Base-by-base conservation (phyloP, 2,888 invertebrate species). In the Agonum fuliginosum region DNA sequence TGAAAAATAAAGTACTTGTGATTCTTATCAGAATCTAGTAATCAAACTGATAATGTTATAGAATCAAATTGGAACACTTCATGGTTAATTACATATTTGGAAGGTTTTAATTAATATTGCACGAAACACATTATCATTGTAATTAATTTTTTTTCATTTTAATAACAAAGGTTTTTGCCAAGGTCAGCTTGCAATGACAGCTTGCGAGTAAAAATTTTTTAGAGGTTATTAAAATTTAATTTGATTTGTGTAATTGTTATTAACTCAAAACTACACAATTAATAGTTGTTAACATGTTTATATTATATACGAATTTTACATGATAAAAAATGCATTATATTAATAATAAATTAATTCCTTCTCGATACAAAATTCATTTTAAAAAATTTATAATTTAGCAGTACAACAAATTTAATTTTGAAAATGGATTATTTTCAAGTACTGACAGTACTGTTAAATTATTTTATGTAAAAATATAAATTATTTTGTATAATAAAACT, bases 1-100 rank as follows among this genome's bases (percentile, higher is more conserved):
- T 34, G 34, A 37, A 62, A 74, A 65, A 74, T 65, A 74, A 65
- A 62, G 30, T 20, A 74, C 74, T 74, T 65, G 10, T 71, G 48
- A 62, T 65, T 62, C 34, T 74, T 74, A 74, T 74, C 74, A 0
- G 17, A 30, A 6, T 12, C n/a, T 10, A 10, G n/a, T 1, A 24
- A 54, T 24, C 54, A 54, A 8, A 22, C 0, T 24, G 54, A 54
- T 54, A 27, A 22, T 62, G 20, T 48, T 14, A 30, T 17, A 10
- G 12, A 34, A 17, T 62, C 46, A 19, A 43, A 65, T 74, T 65
- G 74, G 46, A 17, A 54, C 24, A 51, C 12, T n/a, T n/a, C 22
- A 12, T 37, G 51, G 22, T 12, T 37, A 37, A 22, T 51, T 51
- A 20, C 20, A 22, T 20, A 22, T 3, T n/a, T 20, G 24, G 3